Evolutionary conservation across 2,797 vertebrate genomes (phyloP).

Genomic region (Lithobates sylvaticus): DNA sequence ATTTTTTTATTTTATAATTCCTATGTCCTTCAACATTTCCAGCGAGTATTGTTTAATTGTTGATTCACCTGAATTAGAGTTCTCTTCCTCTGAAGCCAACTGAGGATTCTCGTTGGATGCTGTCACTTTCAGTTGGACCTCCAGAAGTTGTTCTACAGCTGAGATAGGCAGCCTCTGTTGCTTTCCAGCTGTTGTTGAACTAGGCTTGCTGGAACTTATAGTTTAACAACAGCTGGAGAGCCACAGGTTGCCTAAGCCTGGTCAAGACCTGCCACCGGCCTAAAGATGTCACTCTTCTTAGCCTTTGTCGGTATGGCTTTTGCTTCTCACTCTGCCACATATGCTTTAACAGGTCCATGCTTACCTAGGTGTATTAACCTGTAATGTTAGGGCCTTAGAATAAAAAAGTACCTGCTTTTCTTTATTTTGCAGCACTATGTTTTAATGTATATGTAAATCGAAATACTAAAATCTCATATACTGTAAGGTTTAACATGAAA

Average conservation of each 20-base stretch:
- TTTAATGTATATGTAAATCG: no score
- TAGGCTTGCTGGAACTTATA: conserved; percentile 45
- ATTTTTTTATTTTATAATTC: not conserved
- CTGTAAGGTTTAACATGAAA: no score
- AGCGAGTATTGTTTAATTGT: not conserved
- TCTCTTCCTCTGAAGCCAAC: not conserved
- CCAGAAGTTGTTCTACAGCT: conserved; percentile 20
- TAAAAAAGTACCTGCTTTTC: no score
- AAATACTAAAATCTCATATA: no score
- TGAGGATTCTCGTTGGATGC: conserved; percentile 5
- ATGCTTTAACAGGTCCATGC: no score
- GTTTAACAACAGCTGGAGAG: conserved; percentile 52
- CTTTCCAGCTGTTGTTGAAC: conserved; percentile 54
- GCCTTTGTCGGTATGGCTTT: not conserved
- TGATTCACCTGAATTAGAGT: not conserved
- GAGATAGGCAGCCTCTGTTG: conserved; percentile 46
- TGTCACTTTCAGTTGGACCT: conserved; percentile 19
- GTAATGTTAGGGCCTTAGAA: no score
- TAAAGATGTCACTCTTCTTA: conserved; percentile 6
- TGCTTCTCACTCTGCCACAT: no score
- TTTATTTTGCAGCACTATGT: no score
- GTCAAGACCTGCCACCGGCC: conserved; percentile 26
- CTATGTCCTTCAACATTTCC: not conserved
- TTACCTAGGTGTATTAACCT: no score
- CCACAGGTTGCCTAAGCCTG: conserved; percentile 49